Evolutionary conservation across 2,113 vertebrate species (phyloP).

Genomic region (Ciconia maguari): DNA sequence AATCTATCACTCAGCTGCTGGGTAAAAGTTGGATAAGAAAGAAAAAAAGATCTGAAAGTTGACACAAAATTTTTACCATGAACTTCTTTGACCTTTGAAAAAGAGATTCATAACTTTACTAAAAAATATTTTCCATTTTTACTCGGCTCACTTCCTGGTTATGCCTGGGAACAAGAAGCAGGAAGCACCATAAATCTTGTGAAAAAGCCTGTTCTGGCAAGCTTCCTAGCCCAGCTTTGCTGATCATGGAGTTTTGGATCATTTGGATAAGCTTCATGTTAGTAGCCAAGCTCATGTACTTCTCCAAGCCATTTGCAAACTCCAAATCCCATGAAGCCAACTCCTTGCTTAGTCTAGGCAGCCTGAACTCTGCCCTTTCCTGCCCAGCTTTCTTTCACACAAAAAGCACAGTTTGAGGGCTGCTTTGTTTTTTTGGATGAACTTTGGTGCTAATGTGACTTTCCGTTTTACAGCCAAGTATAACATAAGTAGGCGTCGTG

Average conservation of each 20-base stretch:
- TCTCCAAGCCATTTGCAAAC: conserved; percentile 3
- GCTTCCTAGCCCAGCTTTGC: conserved; percentile 48
- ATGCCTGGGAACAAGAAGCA: conserved; percentile 53
- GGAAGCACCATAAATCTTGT: conserved; percentile 56
- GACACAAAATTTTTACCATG: background rate
- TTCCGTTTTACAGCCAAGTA: conserved; percentile 26
- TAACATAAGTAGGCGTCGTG: background rate
- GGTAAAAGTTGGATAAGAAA: background rate
- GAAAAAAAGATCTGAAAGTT: background rate
- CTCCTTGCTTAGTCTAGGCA: background rate
- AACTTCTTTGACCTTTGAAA: conserved; percentile 37
- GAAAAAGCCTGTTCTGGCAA: conserved; percentile 36
- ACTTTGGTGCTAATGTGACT: conserved; percentile 20
- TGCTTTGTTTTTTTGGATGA: conserved; percentile 7
- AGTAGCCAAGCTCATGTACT: background rate
- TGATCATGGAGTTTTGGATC: conserved; percentile 31
- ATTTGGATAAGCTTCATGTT: background rate
- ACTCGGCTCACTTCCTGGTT: conserved; percentile 36
- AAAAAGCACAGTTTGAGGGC: background rate
- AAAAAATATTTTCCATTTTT: conserved; percentile 56
- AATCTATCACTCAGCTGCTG: background rate
- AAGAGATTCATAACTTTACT: conserved; percentile 5
- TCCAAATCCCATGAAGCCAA: background rate
- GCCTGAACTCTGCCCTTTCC: conserved; percentile 16
- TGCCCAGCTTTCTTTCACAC: background rate